A percentile compares a stretch with the other conserved stretches of the same genome.
Conservation (phyloP, 2,888 invertebrate genomes). For the Hirtodrosophila alboralis region DNA sequence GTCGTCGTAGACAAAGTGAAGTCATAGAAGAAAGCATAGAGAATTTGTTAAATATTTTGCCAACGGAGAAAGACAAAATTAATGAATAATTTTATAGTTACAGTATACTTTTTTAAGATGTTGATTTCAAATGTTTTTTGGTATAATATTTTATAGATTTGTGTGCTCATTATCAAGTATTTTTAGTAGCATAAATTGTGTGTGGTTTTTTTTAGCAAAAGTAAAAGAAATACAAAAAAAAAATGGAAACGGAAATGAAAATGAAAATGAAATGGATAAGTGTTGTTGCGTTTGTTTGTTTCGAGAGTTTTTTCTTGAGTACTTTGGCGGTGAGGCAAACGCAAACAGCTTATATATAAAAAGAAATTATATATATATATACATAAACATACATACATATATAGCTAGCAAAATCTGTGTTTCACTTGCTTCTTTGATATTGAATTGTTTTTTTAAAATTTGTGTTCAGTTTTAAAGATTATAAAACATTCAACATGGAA, state of each 20-base stretch:
- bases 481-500: constrained; percentile 34
- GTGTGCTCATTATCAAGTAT: constrained; percentile 55
- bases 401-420: constrained; percentile 72
- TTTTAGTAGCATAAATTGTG: constrained; percentile 56
- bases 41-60: constrained; percentile 65
- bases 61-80: constrained; percentile 53
- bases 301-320: constrained; percentile 36
- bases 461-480: constrained; percentile 44
- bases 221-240: constrained; percentile 13
- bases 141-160: constrained; percentile 59
- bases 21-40: constrained; percentile 51
- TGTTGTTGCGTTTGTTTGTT: constrained; percentile 52
- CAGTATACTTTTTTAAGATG: constrained; percentile 53
- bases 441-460: constrained; percentile 38
- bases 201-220: constrained; percentile 43
- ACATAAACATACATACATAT: constrained; percentile 46
- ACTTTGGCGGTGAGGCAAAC: constrained; percentile 30
- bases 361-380: constrained; percentile 33
- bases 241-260: constrained; percentile 7
- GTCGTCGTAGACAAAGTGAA: constrained; percentile 38
- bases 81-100: constrained; percentile 47
- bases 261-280: constrained; percentile 13
- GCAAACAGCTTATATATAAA: constrained; percentile 37
- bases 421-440: constrained; percentile 59
- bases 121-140: constrained; percentile 57